These are phyloP conservation scores for Hemaris fuciformis DNA, from an alignment of 2,888 invertebrate species.

Conservation along the genomic window DNA sequence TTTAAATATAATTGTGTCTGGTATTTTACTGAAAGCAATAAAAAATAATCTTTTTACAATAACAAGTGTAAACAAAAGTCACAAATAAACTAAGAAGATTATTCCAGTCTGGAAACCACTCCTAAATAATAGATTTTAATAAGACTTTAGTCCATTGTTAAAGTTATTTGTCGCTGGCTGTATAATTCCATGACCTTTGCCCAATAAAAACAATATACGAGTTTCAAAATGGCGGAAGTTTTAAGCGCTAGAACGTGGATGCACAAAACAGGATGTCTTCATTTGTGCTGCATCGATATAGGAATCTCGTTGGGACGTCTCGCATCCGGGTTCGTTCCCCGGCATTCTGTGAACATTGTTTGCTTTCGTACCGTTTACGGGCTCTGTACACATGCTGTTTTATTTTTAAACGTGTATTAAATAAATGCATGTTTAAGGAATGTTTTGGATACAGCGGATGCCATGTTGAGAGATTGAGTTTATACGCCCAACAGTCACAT, in stretches of 20 bases:
- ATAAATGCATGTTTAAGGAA: background rate
- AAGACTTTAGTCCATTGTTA: too few relatives aligned
- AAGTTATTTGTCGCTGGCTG: background rate
- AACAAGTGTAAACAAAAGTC: too few relatives aligned
- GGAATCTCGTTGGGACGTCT: constrained; percentile 20
- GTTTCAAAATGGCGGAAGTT: constrained; percentile 4
- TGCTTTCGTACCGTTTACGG: constrained; percentile 13
- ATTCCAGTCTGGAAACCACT: too few relatives aligned
- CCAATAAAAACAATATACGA: background rate
- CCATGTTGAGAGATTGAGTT: background rate
- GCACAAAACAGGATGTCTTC: constrained; percentile 8
- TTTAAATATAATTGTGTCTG: too few relatives aligned
- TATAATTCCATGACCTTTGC: background rate
- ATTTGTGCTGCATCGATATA: constrained; percentile 11
- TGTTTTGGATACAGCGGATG: background rate
- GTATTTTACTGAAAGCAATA: too few relatives aligned
- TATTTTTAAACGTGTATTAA: background rate
- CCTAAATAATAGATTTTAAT: too few relatives aligned
- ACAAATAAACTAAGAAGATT: too few relatives aligned
- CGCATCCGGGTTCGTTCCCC: constrained; percentile 22
- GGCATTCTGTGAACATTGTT: constrained; percentile 6
- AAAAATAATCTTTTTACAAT: too few relatives aligned
- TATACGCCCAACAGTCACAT: too few relatives aligned
- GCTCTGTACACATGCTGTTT: constrained; percentile 9
- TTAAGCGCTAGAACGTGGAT: background rate